phyloP scores from a whole-genome alignment of 2,797 vertebrate genomes.

The Lepus townsendii region DNA sequence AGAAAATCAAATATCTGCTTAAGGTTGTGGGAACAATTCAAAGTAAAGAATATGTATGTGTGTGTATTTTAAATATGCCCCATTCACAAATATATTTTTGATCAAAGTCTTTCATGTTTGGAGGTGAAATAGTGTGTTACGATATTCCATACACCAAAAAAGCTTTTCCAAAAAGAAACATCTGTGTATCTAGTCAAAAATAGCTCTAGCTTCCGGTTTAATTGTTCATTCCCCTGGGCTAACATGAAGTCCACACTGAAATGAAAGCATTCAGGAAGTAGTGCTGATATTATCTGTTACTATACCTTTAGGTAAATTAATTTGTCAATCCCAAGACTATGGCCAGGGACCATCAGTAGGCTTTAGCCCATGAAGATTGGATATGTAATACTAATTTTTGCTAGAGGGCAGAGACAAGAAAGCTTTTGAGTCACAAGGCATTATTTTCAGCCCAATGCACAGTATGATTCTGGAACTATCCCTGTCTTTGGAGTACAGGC shows the following conservation, averaged over 20 bases:
- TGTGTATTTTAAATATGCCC: too few species aligned
- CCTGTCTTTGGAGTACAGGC: background rate
- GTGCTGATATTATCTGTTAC: background rate
- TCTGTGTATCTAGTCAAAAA: background rate
- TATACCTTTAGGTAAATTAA: constrained; percentile 1
- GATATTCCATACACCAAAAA: background rate
- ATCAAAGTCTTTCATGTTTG: background rate
- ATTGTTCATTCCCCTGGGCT: background rate
- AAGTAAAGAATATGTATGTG: background rate
- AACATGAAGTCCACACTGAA: background rate
- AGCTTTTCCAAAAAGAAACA: background rate
- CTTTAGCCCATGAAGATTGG: background rate
- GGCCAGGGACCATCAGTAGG: background rate
- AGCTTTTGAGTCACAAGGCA: background rate
- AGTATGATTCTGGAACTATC: background rate
- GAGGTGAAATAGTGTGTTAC: background rate
- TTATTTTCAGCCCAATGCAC: background rate
- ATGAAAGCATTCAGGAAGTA: constrained; percentile 5
- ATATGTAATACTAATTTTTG: background rate
- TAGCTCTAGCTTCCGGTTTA: background rate
- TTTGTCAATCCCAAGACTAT: background rate
- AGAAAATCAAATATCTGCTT: background rate
- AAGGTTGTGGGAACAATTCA: background rate
- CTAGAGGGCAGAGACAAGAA: background rate
- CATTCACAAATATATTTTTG: background rate